Percentiles rank a stretch among this genome's conserved stretches.
Conservation (phyloP, 2,888 invertebrate species). For the Dolichomitus sp. region DNA sequence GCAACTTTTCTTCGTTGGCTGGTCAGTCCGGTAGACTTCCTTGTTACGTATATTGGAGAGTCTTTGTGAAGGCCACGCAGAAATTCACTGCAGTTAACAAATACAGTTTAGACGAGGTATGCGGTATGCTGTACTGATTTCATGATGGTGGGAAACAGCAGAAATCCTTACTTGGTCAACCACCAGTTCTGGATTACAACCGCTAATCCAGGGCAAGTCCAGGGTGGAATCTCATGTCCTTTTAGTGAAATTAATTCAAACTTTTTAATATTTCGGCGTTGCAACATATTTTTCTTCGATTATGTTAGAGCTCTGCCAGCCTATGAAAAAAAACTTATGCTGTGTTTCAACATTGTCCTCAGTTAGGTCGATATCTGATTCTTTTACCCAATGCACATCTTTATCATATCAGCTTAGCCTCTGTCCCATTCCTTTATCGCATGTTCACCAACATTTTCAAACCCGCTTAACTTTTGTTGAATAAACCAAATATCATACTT, state of each 20-base stretch:
- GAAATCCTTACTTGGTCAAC: constrained; percentile 20
- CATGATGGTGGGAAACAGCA: neutral
- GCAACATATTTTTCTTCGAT: too few relatives aligned
- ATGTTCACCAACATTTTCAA: neutral
- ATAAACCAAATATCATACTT: neutral
- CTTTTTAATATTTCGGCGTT: neutral
- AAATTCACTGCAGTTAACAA: constrained; percentile 22
- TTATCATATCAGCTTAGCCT: neutral
- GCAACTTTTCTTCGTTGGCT: constrained; percentile 38
- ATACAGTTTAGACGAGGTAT: constrained; percentile 20
- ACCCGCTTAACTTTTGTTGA: neutral
- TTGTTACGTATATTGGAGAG: constrained; percentile 1
- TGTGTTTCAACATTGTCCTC: neutral
- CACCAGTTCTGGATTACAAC: constrained; percentile 5
- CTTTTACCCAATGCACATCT: too few relatives aligned
- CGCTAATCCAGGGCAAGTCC: constrained; percentile 12
- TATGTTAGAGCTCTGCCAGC: neutral
- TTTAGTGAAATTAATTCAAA: neutral
- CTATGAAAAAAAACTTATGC: neutral
- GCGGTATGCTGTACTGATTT: constrained; percentile 16
- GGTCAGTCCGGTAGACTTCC: constrained; percentile 11
- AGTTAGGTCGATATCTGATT: too few relatives aligned
- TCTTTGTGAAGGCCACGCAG: constrained; percentile 3
- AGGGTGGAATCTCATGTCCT: neutral
- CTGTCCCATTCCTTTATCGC: neutral